Conservation (phyloP, 2,797 vertebrate species). For the Tadarida brasiliensis region DNA sequence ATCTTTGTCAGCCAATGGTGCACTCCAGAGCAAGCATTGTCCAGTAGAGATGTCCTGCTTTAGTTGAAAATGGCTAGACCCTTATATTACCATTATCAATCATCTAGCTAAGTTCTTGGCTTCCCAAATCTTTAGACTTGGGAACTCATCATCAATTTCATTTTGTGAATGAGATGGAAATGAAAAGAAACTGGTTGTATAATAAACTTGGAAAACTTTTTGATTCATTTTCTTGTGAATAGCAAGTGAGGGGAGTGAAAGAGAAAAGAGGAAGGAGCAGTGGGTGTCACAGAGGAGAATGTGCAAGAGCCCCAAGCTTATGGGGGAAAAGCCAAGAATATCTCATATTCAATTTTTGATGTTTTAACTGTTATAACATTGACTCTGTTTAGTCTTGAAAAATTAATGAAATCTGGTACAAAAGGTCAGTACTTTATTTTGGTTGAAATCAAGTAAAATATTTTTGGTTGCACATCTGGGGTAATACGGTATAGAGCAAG, state of each 20-base stretch:
- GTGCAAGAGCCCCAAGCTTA: not conserved
- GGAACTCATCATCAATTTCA: not conserved
- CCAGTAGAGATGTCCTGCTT: not conserved
- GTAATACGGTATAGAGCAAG: not conserved
- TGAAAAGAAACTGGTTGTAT: not conserved
- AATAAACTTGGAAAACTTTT: not conserved
- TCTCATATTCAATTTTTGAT: not conserved
- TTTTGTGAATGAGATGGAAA: not conserved
- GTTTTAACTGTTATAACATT: not conserved
- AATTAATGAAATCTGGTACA: not conserved
- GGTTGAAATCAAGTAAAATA: not conserved
- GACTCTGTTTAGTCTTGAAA: not conserved
- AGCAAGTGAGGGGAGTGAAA: not conserved
- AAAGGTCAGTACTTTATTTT: not conserved
- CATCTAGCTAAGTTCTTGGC: not conserved
- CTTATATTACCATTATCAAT: not conserved
- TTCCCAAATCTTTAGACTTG: not conserved
- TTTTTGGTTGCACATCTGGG: not conserved
- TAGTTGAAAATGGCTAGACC: not conserved
- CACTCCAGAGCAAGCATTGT: not conserved
- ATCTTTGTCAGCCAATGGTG: not conserved
- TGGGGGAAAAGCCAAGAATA: not conserved
- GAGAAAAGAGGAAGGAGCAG: not conserved
- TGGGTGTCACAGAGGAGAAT: fast-evolving
- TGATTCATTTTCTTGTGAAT: not conserved